Evolutionary conservation across 1,140 invertebrate genomes (phyloP).

Genomic region (Sogatella furcifera): DNA sequence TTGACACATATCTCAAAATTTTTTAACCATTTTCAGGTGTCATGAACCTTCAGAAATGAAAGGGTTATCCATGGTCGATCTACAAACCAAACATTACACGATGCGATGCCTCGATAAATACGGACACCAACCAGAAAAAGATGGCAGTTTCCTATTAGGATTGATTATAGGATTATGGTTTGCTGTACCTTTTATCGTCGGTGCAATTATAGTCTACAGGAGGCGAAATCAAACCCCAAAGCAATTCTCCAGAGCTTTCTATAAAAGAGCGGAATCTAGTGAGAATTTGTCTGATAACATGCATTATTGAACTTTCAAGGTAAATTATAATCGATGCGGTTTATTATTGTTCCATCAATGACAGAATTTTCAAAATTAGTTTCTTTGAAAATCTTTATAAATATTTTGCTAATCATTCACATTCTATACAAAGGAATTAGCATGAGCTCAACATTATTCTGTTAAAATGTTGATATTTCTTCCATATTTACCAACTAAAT

Average conservation of each 20-base stretch:
- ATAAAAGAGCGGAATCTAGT: slow-evolving; percentile 40
- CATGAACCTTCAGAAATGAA: slow-evolving; percentile 46
- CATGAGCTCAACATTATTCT: too few species aligned
- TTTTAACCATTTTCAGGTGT: slow-evolving; percentile 31
- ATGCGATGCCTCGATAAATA: slow-evolving; percentile 50
- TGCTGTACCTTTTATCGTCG: slow-evolving; percentile 39
- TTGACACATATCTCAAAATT: too few species aligned
- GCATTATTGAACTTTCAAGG: too few species aligned
- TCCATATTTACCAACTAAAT: too few species aligned
- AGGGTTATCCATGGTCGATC: slow-evolving; percentile 39
- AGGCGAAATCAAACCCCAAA: slow-evolving; percentile 36
- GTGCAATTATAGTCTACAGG: slow-evolving; percentile 24
- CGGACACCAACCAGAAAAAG: slow-evolving; percentile 46
- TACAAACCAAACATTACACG: slow-evolving; percentile 39
- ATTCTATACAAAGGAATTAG: too few species aligned
- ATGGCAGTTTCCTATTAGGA: slow-evolving; percentile 51
- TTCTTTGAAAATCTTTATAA: too few species aligned
- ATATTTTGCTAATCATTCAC: too few species aligned
- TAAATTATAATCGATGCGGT: too few species aligned
- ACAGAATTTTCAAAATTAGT: too few species aligned
- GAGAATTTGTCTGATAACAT: background rate
- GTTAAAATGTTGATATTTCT: too few species aligned
- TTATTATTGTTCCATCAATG: too few species aligned
- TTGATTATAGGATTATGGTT: slow-evolving; percentile 52
- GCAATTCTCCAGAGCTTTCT: slow-evolving; percentile 53